phyloP scores from a whole-genome alignment of 2,113 vertebrate genomes.

The Oenanthe melanoleuca region DNA sequence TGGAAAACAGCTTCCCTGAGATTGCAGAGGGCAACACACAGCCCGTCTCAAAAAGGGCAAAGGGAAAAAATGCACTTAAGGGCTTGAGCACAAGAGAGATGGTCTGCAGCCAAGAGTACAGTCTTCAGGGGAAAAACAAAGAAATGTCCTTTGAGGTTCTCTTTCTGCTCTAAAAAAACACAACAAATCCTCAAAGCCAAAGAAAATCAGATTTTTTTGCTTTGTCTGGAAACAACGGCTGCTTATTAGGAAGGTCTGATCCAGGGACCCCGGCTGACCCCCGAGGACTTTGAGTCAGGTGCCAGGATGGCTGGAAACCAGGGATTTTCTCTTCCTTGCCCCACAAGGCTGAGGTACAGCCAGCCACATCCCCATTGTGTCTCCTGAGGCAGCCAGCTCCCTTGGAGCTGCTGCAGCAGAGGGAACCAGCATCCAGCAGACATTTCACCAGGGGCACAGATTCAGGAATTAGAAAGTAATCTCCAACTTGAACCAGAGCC shows the following conservation, averaged over 20 bases:
- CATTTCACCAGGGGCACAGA: conserved; percentile 41
- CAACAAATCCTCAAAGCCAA: conserved; percentile 40
- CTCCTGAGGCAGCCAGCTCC: not conserved
- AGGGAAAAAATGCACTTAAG: not conserved
- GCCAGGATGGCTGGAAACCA: conserved; percentile 21
- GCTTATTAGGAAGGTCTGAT: conserved; percentile 9
- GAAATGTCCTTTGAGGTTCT: conserved; percentile 17
- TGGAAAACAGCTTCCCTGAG: conserved; percentile 38
- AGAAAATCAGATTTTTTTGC: conserved; percentile 39
- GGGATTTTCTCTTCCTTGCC: conserved; percentile 15
- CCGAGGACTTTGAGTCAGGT: conserved; percentile 32
- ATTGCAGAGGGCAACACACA: conserved; percentile 44
- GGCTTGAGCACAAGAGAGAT: not conserved
- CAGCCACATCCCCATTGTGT: not conserved
- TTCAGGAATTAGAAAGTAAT: conserved; percentile 65
- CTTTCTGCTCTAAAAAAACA: conserved; percentile 15
- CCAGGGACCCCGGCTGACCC: not conserved
- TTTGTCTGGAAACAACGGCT: conserved; percentile 47
- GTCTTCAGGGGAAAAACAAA: conserved; percentile 32
- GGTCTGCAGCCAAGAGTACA: conserved; percentile 37
- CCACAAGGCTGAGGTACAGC: not conserved
- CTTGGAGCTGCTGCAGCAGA: not conserved
- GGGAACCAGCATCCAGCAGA: conserved; percentile 32
- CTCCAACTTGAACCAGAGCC: conserved; percentile 61
- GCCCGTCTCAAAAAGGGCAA: conserved; percentile 22